A percentile compares a stretch with the other conserved stretches of the same genome.
phyloP scores from a whole-genome alignment of 2,888 invertebrate species.

The Rotaria magnacalcarata region DNA sequence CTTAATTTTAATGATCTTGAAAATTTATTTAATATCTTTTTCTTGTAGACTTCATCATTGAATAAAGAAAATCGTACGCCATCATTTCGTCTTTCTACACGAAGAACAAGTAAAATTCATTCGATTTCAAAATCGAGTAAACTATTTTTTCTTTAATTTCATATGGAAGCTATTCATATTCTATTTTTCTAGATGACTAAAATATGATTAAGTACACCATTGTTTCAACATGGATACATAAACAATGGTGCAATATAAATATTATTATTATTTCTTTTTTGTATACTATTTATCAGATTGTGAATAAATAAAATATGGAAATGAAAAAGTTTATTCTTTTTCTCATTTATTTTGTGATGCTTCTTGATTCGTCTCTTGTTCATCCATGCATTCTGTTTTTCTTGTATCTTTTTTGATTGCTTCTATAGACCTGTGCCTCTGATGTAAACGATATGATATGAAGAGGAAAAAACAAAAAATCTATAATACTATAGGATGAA shows the following conservation, averaged over 20 bases:
- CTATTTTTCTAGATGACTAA: not conserved
- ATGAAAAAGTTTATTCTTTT: not conserved
- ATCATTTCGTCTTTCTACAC: not conserved
- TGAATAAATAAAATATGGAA: not conserved
- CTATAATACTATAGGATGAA: too few species aligned
- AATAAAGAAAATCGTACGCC: conserved; percentile 16
- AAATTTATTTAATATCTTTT: not conserved
- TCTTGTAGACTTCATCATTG: not conserved
- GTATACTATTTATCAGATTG: conserved; percentile 4
- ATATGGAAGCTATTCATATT: not conserved
- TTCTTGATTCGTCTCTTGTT: too few species aligned
- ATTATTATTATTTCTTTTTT: not conserved
- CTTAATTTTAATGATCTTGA: not conserved
- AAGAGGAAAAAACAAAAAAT: too few species aligned
- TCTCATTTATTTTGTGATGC: too few species aligned
- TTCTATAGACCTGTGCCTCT: too few species aligned
- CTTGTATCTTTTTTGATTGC: too few species aligned
- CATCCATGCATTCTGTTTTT: too few species aligned
- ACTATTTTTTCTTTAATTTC: not conserved
- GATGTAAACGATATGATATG: too few species aligned
- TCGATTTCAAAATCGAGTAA: not conserved
- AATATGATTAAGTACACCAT: not conserved
- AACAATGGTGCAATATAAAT: not conserved
- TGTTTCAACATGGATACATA: not conserved
- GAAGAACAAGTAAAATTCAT: not conserved